Conservation (phyloP, 92 coral and sea anemone genomes). For the Porites cylindrica region DNA sequence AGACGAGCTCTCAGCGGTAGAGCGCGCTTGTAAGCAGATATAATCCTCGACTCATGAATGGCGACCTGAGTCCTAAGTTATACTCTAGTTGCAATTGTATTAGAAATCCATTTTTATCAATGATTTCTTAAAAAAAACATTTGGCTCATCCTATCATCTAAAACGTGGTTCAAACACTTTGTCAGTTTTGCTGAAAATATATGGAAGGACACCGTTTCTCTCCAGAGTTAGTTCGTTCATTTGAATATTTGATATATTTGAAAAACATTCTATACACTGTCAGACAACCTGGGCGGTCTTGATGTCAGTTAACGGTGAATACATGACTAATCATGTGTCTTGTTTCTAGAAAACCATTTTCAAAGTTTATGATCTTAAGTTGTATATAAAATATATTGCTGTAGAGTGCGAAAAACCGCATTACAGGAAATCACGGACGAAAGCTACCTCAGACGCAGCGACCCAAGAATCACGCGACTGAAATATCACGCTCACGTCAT, state of each 20-base stretch:
- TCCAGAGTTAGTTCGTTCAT: neutral
- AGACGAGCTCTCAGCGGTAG: neutral
- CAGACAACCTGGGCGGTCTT: neutral
- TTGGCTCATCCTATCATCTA: too few relatives aligned
- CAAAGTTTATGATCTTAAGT: constrained; percentile 25
- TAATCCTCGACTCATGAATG: neutral
- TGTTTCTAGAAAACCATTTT: constrained; percentile 29
- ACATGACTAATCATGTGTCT: neutral
- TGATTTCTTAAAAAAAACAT: neutral
- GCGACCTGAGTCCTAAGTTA: neutral
- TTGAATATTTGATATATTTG: too few relatives aligned
- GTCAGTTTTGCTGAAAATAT: neutral
- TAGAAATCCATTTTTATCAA: neutral
- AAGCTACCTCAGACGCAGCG: constrained; percentile 17
- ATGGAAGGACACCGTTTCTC: neutral
- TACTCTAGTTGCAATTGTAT: neutral
- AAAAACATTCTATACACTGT: neutral
- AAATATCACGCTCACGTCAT: constrained; percentile 18
- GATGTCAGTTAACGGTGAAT: neutral
- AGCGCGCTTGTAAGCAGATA: constrained; percentile 21
- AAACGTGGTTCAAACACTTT: neutral
- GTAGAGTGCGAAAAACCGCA: constrained; percentile 10
- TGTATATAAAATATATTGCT: neutral
- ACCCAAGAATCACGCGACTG: constrained; percentile 5
- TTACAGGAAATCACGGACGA: constrained; percentile 1